Conservation (phyloP, 1,140 invertebrate genomes). For the Cydia pomonella region DNA sequence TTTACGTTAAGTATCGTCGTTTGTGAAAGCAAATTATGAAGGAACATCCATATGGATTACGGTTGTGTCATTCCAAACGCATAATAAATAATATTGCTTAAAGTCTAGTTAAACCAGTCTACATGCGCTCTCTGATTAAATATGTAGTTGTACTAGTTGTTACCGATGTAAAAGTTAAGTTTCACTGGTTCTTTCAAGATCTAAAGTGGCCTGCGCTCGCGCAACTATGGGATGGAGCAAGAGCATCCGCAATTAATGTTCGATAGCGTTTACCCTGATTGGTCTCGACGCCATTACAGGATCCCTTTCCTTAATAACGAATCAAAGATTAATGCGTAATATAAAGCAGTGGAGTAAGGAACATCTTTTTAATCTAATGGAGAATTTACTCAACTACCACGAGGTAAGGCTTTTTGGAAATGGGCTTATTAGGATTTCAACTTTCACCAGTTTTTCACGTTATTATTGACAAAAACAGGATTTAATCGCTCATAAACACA, state of each 20-base stretch:
- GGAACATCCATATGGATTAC: constrained; percentile 6
- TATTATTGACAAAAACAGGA: no score
- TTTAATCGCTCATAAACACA: no score
- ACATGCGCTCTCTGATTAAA: not conserved
- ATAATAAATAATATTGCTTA: not conserved
- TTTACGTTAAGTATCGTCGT: not conserved
- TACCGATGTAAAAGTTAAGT: not conserved
- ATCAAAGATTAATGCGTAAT: constrained; percentile 18
- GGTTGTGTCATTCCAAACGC: not conserved
- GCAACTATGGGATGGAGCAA: constrained; percentile 5
- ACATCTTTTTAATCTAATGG: not conserved
- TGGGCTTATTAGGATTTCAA: no score
- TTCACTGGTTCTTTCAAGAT: not conserved
- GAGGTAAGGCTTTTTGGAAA: no score
- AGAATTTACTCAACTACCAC: no score
- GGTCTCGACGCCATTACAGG: constrained; percentile 24
- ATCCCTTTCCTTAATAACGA: constrained; percentile 14
- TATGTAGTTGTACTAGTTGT: not conserved
- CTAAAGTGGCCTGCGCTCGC: constrained; percentile 35
- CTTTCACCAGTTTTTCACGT: no score
- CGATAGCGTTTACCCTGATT: constrained; percentile 52
- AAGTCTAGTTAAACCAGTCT: not conserved
- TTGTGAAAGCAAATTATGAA: not conserved
- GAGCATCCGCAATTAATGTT: constrained; percentile 53
- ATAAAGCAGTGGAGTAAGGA: not conserved